phyloP scores from a whole-genome alignment of 2,797 vertebrate genomes.

The Phaenicophaeus curvirostris region DNA sequence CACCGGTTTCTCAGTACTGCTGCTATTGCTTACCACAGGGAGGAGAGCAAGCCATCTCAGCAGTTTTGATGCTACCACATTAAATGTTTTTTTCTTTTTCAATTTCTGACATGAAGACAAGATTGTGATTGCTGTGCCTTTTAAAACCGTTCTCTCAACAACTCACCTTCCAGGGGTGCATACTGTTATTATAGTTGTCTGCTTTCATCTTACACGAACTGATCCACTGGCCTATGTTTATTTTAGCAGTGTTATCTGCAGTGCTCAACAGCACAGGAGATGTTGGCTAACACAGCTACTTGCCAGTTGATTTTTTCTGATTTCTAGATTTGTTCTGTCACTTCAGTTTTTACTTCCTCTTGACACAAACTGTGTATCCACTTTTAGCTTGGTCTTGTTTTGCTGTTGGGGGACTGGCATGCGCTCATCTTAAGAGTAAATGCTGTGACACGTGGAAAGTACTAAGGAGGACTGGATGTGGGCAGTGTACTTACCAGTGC shows the following conservation, averaged over 20 bases:
- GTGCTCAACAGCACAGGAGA: background rate
- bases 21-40: background rate
- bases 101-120: conserved; percentile 41
- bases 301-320: background rate
- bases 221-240: background rate
- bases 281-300: background rate
- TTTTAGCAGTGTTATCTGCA: background rate
- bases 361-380: background rate
- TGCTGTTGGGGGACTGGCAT: background rate
- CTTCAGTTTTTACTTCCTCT: background rate
- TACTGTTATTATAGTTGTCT: conserved; percentile 41
- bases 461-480: background rate
- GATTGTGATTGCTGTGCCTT: background rate
- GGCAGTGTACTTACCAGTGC: accelerated
- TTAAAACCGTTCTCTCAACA: background rate
- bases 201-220: background rate
- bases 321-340: background rate
- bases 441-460: background rate
- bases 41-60: background rate
- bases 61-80: background rate
- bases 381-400: background rate
- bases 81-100: background rate
- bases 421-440: background rate
- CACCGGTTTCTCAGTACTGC: background rate
- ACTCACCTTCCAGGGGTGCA: background rate